These are phyloP conservation scores for Turritopsis dohrnii DNA, from an alignment of 30 jellyfish, hydroid and myxozoan genomes.

Conservation along the genomic window DNA sequence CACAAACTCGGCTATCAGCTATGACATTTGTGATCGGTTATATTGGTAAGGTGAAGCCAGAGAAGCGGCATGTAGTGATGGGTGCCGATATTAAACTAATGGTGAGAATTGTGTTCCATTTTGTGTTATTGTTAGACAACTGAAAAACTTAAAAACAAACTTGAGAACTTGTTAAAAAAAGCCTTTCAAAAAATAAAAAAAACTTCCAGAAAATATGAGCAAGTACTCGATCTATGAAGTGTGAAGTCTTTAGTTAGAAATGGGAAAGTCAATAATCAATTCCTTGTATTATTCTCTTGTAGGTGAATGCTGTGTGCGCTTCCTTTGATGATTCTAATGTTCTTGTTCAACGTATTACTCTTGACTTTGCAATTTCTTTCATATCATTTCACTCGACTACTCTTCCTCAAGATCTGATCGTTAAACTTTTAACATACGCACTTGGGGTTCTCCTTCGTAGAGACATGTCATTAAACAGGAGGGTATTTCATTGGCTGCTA, in stretches of 20 bases:
- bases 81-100: slow-evolving; percentile 62
- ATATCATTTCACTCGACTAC: slow-evolving; percentile 45
- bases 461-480: slow-evolving; percentile 88
- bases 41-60: slow-evolving; percentile 26
- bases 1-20: slow-evolving; percentile 77
- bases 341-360: slow-evolving; percentile 72
- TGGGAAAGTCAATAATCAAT: background rate
- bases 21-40: slow-evolving; percentile 57
- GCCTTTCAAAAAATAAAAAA: no score
- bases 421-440: slow-evolving; percentile 53
- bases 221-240: no score
- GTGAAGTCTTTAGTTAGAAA: no score
- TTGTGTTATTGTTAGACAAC: no score
- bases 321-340: slow-evolving; percentile 78
- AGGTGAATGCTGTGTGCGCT: slow-evolving; percentile 87
- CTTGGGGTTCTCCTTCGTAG: slow-evolving; percentile 80
- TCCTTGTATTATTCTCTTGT: background rate
- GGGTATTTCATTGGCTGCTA: slow-evolving; percentile 84
- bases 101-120: slow-evolving; percentile 37
- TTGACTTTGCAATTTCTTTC: slow-evolving; percentile 67
- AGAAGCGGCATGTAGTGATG: slow-evolving; percentile 30
- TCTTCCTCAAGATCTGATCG: slow-evolving; percentile 38
- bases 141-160: no score
- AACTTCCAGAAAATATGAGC: no score
- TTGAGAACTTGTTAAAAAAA: no score